Evolutionary conservation across 2,797 vertebrate genomes (phyloP).

Genomic region (Karalla daura): DNA sequence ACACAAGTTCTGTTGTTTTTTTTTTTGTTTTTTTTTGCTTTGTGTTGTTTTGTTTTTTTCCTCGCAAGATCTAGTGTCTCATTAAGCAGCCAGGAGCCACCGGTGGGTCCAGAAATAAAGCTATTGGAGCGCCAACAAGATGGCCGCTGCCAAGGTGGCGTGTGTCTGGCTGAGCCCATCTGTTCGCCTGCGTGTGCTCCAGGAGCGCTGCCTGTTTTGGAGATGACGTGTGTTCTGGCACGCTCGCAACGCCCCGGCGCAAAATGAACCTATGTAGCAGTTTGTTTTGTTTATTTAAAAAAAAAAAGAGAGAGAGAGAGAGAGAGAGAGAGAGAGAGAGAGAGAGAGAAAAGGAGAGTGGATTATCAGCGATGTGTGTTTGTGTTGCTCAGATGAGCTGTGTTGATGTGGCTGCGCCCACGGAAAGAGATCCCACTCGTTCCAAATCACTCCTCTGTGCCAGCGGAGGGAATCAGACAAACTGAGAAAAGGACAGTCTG

Average conservation of each 20-base stretch:
- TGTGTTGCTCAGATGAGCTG: constrained; percentile 53
- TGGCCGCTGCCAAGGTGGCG: constrained; percentile 76
- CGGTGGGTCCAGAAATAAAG: constrained; percentile 58
- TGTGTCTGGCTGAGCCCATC: constrained; percentile 75
- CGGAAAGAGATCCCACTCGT: constrained; percentile 47
- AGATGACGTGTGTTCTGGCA: constrained; percentile 62
- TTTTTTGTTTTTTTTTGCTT: not conserved
- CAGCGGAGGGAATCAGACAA: constrained; percentile 33
- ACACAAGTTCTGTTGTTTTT: constrained; percentile 32
- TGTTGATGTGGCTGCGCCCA: constrained; percentile 65
- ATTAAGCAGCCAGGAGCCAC: constrained; percentile 50
- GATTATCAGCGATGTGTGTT: constrained; percentile 44
- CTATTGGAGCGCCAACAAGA: constrained; percentile 52
- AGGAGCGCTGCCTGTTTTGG: constrained; percentile 59
- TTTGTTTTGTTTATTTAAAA: too few relatives aligned
- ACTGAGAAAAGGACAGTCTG: constrained; percentile 17
- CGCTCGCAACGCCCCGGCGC: not conserved
- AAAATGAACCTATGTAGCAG: constrained; percentile 32
- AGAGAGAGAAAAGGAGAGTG: not conserved
- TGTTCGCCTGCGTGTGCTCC: constrained; percentile 70
- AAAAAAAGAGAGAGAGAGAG: not conserved
- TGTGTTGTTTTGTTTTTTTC: constrained; percentile 2
- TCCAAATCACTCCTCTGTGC: constrained; percentile 48
- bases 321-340: not conserved
- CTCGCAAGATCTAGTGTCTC: constrained; percentile 43